Conservation (phyloP, 64 coral and sea anemone species). For the Porites australiensis region DNA sequence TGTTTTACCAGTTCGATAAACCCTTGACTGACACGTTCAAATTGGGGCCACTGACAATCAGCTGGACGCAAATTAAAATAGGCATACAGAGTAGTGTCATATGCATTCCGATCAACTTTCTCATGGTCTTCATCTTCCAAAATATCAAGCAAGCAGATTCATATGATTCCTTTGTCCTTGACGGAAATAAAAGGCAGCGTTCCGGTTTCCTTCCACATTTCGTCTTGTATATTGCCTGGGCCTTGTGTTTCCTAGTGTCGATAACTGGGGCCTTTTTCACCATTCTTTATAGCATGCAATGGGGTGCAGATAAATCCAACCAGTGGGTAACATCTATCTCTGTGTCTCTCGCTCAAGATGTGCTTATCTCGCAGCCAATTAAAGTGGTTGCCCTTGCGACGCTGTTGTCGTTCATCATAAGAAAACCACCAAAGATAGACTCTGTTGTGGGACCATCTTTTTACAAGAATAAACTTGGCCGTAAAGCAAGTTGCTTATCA, state of each 20-base stretch:
- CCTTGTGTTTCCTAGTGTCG: conserved; percentile 13
- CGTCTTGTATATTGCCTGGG: conserved; percentile 74
- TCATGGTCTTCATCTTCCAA: conserved; percentile 58
- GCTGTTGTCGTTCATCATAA: conserved; percentile 36
- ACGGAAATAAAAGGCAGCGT: too few species aligned
- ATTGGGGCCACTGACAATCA: conserved; percentile 72
- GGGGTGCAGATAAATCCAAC: conserved; percentile 72
- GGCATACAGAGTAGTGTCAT: conserved; percentile 64
- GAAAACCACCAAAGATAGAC: not conserved
- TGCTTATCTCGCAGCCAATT: conserved; percentile 42
- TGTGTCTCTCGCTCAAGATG: conserved; percentile 40
- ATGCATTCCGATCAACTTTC: conserved; percentile 41
- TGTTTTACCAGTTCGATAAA: conserved; percentile 67
- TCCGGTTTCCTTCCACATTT: conserved; percentile 44
- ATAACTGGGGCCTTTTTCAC: conserved; percentile 54
- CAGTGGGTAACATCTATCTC: conserved; percentile 74
- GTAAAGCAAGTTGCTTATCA: not conserved
- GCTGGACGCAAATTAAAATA: conserved; percentile 44
- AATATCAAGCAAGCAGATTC: not conserved
- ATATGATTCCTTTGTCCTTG: too few species aligned
- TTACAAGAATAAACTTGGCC: not conserved
- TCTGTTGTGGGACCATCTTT: not conserved
- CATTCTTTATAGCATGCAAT: conserved; percentile 78
- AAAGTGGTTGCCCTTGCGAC: conserved; percentile 39
- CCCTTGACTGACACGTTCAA: not conserved